Evolutionary conservation across 1,140 invertebrate genomes (phyloP).

Genomic region (Drosophila carrolli): DNA sequence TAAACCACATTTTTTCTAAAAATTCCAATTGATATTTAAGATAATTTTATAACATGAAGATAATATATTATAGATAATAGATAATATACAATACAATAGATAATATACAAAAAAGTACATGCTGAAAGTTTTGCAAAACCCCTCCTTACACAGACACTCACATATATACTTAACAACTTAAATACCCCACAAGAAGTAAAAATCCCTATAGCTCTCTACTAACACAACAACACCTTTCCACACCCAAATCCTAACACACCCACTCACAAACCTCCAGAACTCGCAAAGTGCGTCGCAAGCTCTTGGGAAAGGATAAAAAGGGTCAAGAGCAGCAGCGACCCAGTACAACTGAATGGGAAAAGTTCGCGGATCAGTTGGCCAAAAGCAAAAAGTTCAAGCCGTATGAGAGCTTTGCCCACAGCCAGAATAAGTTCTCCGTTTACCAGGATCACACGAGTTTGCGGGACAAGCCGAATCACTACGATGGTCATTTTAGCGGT

Average conservation of each 20-base stretch:
- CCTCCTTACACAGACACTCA: constrained; percentile 8
- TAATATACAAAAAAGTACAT: too few species aligned
- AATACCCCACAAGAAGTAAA: constrained; percentile 9
- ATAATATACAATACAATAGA: too few species aligned
- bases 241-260: constrained; percentile 8
- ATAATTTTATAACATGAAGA: too few species aligned
- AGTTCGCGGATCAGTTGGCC: constrained; percentile 73
- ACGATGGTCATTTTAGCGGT: constrained; percentile 68
- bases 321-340: constrained; percentile 56
- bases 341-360: constrained; percentile 79
- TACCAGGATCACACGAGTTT: constrained; percentile 73
- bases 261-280: constrained; percentile 17
- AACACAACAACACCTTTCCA: constrained; percentile 18
- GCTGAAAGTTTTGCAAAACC: constrained; percentile 1
- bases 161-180: constrained; percentile 14
- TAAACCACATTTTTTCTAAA: too few species aligned
- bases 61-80: too few species aligned
- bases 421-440: constrained; percentile 66
- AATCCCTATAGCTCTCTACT: neutral
- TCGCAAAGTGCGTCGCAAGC: constrained; percentile 26
- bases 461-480: constrained; percentile 59
- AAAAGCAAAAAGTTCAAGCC: constrained; percentile 70
- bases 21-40: too few species aligned
- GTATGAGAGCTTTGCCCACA: constrained; percentile 65
- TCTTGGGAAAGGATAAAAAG: constrained; percentile 2